These are phyloP conservation scores for Alouatta palliata DNA, from an alignment of 2,113 vertebrate species.

Conservation along the genomic window DNA sequence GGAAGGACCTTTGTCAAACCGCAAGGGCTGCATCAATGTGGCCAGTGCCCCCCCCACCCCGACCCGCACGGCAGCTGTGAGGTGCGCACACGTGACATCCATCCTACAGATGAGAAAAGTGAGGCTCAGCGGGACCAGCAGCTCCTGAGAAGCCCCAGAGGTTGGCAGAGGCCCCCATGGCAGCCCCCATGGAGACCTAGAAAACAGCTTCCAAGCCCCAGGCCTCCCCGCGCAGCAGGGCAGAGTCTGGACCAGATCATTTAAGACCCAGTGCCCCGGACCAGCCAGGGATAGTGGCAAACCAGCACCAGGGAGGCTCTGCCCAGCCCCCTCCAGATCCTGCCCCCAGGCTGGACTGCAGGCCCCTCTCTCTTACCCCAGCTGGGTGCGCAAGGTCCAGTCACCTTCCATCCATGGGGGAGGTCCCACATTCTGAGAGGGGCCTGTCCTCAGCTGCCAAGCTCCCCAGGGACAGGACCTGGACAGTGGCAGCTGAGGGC, in stretches of 20 bases:
- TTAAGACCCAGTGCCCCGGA: background rate
- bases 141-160: fast-evolving
- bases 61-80: fast-evolving
- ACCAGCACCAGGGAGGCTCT: background rate
- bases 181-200: background rate
- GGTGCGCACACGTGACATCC: fast-evolving
- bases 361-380: background rate
- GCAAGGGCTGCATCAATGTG: fast-evolving
- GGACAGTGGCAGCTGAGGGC: no score
- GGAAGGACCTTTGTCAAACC: background rate
- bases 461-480: background rate
- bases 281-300: background rate
- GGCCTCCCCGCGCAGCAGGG: background rate
- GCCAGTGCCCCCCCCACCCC: background rate
- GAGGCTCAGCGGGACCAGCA: background rate
- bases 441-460: fast-evolving
- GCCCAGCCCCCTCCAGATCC: background rate
- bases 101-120: background rate
- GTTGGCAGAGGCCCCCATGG: no score
- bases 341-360: background rate
- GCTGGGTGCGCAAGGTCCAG: background rate
- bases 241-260: background rate
- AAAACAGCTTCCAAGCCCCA: fast-evolving
- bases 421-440: fast-evolving
- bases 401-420: background rate